Percentiles rank a stretch among this genome's conserved stretches.
Evolutionary conservation across 2,888 invertebrate species (phyloP).

Genomic region (Drosophila phalerata): DNA sequence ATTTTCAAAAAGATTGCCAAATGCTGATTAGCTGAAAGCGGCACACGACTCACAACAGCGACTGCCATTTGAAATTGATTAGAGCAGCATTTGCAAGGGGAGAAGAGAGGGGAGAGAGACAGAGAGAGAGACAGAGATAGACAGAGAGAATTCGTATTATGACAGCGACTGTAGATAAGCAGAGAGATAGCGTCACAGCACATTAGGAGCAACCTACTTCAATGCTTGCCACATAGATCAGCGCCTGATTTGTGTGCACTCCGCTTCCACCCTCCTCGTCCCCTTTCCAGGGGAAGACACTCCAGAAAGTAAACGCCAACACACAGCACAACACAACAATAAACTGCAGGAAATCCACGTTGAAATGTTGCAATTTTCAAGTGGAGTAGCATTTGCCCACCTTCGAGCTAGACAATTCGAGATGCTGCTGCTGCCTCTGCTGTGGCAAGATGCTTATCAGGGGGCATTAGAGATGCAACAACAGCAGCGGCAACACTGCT

Average conservation of each 20-base stretch:
- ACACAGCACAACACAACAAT: conserved; percentile 16
- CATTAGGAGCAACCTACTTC: conserved; percentile 56
- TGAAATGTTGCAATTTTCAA: conserved; percentile 55
- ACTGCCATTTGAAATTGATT: conserved; percentile 78
- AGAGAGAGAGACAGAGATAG: conserved; percentile 4
- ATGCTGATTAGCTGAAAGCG: conserved; percentile 67
- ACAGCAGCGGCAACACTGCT: conserved; percentile 13
- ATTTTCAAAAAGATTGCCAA: conserved; percentile 78
- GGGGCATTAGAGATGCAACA: conserved; percentile 35
- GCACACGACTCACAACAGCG: conserved; percentile 62
- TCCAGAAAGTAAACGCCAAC: conserved; percentile 29
- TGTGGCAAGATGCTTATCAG: conserved; percentile 38
- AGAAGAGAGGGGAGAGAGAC: not conserved
- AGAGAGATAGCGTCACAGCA: conserved; percentile 58
- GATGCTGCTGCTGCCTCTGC: conserved; percentile 14
- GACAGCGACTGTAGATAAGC: conserved; percentile 62
- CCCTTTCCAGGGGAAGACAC: not conserved
- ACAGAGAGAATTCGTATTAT: conserved; percentile 42
- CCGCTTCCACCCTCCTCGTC: not conserved
- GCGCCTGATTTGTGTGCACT: conserved; percentile 33
- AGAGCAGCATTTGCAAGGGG: conserved; percentile 40
- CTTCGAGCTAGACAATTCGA: conserved; percentile 53
- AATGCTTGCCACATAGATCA: conserved; percentile 33
- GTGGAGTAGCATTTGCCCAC: conserved; percentile 52
- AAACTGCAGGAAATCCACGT: conserved; percentile 42